Evolutionary conservation across 2,888 invertebrate genomes (phyloP), one percentile per base, ranked within the genome.

Genomic region (Salticus scenicus): DNA sequence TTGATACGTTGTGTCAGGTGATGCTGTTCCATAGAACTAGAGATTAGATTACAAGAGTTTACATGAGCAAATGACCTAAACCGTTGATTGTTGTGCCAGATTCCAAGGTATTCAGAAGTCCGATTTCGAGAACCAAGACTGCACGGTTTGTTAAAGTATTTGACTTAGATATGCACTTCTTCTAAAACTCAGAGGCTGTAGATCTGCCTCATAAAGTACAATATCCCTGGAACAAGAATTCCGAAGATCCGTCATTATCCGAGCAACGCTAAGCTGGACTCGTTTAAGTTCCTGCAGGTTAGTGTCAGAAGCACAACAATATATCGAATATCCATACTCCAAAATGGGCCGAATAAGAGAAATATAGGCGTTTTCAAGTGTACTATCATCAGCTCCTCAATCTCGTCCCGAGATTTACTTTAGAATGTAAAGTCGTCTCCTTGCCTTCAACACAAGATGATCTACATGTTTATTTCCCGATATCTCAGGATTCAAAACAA

Each of bases 211-310:
- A 31, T n/a, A 67, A 0, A 30, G 47, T 17, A 75, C n/a, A 75
- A 75, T 75, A 41, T 75, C 75, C n/a, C 24, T 66, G 4, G 66
- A 66, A n/a, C 66, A 67, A 20, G 31, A 5, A 24, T 67, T 67
- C 2, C 33, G 17, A 10, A 67, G n/a, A n/a, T n/a, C 10, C 24
- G 31, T 31, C 4, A 67, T 67, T 10, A 67, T 31, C 17, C n/a
- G 31, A 12, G 70, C 41, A 27, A 42, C 42, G 27, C 70, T 41
- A 27, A 24, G 70, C 27, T 70, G 70, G 5, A 67, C 70, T 14
- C 64, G 28, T 30, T 66, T 30, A 28, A 66, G 28, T 63, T 63
- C 24, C 51, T 51, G 51, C 20, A 51, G 17, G 51, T 66, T 66
- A 28, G 27, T 8, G 20, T 64, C 64, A 28, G 64, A 64, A 27